Evolutionary conservation across 2,888 invertebrate species (phyloP).

Genomic region (Odontothrips loti): DNA sequence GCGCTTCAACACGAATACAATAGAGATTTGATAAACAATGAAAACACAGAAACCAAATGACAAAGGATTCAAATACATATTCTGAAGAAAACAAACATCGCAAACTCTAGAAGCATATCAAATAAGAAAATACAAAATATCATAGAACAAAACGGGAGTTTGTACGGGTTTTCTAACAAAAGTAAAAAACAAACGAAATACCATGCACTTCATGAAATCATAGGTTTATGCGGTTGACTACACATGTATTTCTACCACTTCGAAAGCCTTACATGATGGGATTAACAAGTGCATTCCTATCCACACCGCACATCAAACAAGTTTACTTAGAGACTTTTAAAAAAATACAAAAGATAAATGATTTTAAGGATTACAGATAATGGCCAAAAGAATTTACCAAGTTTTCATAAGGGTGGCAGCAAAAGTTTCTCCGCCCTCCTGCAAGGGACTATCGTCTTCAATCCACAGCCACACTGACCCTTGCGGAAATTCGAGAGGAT

Average conservation of each 20-base stretch:
- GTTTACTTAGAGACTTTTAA: constrained; percentile 20
- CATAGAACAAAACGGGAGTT: constrained; percentile 10
- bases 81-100: background rate
- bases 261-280: constrained; percentile 24
- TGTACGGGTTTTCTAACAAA: constrained; percentile 26
- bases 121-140: constrained; percentile 7
- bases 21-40: constrained; percentile 10
- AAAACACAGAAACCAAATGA: constrained; percentile 6
- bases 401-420: background rate
- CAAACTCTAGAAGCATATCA: background rate
- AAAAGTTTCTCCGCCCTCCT: background rate
- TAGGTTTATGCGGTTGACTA: constrained; percentile 11
- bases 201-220: constrained; percentile 13
- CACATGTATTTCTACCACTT: constrained; percentile 4
- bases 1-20: constrained; percentile 12
- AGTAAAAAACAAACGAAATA: constrained; percentile 20
- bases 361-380: constrained; percentile 15
- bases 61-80: constrained; percentile 2
- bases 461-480: constrained; percentile 4
- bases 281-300: constrained; percentile 14
- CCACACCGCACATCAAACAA: constrained; percentile 11
- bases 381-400: constrained; percentile 11
- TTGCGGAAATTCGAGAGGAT: background rate
- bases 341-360: constrained; percentile 25
- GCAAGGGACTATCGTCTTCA: background rate